Evolutionary conservation across 2,888 invertebrate genomes (phyloP).

Genomic region (Habrosyne pyritoides): DNA sequence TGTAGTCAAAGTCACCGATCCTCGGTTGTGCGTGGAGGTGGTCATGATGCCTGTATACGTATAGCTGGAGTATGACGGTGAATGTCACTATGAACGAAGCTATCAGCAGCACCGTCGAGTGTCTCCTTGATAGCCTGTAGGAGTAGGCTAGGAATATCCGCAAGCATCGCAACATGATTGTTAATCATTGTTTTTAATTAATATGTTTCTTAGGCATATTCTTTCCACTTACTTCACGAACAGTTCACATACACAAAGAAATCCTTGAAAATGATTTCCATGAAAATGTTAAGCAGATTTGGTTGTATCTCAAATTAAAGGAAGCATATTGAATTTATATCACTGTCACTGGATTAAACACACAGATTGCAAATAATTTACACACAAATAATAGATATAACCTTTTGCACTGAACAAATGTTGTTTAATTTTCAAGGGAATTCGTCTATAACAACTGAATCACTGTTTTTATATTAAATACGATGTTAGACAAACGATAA

Average conservation of each 20-base stretch:
- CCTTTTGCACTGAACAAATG: not conserved
- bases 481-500: not conserved
- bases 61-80: constrained; percentile 65
- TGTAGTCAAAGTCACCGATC: constrained; percentile 72
- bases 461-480: not conserved
- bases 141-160: constrained; percentile 73
- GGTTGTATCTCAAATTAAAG: not conserved
- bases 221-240: constrained; percentile 9
- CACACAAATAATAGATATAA: not conserved
- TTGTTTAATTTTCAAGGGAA: not conserved
- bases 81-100: constrained; percentile 58
- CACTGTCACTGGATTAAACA: not conserved
- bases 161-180: constrained; percentile 72
- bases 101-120: constrained; percentile 67
- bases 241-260: not conserved
- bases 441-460: not conserved
- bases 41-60: constrained; percentile 59
- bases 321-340: not conserved
- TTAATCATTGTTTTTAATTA: constrained; percentile 53
- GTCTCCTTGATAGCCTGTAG: constrained; percentile 65
- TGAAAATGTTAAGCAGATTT: not conserved
- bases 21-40: constrained; percentile 37
- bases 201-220: constrained; percentile 10
- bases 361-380: not conserved
- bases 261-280: not conserved